phyloP scores from a whole-genome alignment of 1,140 invertebrate genomes.

The Bombus vancouverensis region DNA sequence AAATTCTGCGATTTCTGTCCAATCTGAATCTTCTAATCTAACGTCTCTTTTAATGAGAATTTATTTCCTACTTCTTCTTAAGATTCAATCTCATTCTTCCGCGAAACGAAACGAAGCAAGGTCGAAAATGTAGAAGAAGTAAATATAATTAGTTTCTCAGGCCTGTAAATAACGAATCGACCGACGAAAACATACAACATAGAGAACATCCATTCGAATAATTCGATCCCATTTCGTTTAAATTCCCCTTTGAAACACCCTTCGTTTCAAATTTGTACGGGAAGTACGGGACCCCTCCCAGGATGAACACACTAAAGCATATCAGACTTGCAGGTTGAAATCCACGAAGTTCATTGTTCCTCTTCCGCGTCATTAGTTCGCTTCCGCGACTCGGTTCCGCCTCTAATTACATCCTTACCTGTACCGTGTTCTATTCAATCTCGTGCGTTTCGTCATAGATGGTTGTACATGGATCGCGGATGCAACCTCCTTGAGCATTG shows the following conservation, averaged over 20 bases:
- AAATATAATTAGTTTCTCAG: not conserved
- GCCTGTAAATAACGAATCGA: not conserved
- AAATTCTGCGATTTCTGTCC: conserved; percentile 1
- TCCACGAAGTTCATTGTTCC: conserved; percentile 4
- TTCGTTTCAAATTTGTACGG: no score
- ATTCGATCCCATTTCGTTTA: not conserved
- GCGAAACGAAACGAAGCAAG: not conserved
- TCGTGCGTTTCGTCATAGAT: not conserved
- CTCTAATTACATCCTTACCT: conserved; percentile 43
- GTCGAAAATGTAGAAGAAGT: not conserved
- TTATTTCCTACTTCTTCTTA: not conserved
- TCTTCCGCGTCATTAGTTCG: conserved; percentile 32
- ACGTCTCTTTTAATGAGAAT: not conserved
- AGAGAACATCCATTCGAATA: not conserved
- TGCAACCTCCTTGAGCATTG: conserved; percentile 17
- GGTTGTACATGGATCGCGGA: not conserved
- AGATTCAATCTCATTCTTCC: not conserved
- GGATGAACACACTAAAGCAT: no score
- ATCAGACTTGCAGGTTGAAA: not conserved
- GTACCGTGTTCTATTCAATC: conserved; percentile 7
- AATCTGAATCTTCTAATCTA: conserved; percentile 1
- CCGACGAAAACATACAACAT: not conserved
- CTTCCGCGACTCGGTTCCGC: conserved; percentile 11
- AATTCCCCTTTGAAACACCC: not conserved
- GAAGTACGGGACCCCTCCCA: no score